Conservation (phyloP, 2,888 invertebrate species). For the Halictus ligatus region DNA sequence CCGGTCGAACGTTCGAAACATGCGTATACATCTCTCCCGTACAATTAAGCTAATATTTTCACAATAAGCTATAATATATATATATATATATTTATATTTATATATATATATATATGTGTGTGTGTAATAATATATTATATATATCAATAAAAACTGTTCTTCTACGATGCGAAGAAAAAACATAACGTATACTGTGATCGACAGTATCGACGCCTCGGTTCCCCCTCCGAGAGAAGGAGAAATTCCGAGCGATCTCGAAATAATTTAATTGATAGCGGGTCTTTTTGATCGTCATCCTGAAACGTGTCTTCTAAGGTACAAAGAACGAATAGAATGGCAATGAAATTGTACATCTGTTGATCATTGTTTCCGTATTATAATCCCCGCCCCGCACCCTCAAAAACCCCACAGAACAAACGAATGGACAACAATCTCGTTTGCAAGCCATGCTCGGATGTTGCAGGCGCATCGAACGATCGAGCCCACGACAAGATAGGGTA, state of each 20-base stretch:
- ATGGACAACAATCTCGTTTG: slow-evolving; percentile 37
- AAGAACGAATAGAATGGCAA: slow-evolving; percentile 36
- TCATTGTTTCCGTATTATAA: not conserved
- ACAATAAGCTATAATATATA: slow-evolving; percentile 20
- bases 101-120: not conserved
- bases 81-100: not conserved
- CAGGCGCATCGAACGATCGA: slow-evolving; percentile 55
- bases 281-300: not conserved
- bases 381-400: not conserved
- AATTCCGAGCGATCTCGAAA: slow-evolving; percentile 2
- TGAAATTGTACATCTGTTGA: slow-evolving; percentile 24
- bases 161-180: slow-evolving; percentile 31
- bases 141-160: slow-evolving; percentile 35
- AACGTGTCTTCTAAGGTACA: slow-evolving; percentile 23
- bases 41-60: slow-evolving; percentile 33
- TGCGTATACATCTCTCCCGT: not conserved
- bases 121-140: slow-evolving; percentile 4
- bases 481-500: slow-evolving; percentile 58
- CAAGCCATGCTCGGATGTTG: slow-evolving; percentile 33
- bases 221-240: not conserved
- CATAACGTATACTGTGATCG: slow-evolving; percentile 21
- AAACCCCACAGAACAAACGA: slow-evolving; percentile 5
- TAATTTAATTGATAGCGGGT: slow-evolving; percentile 37
- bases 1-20: not conserved
- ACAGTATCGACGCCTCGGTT: not conserved